A percentile compares a stretch with the other conserved stretches of the same genome.
phyloP scores from a whole-genome alignment of 2,888 invertebrate genomes.

The Chrysina gloriosa region DNA sequence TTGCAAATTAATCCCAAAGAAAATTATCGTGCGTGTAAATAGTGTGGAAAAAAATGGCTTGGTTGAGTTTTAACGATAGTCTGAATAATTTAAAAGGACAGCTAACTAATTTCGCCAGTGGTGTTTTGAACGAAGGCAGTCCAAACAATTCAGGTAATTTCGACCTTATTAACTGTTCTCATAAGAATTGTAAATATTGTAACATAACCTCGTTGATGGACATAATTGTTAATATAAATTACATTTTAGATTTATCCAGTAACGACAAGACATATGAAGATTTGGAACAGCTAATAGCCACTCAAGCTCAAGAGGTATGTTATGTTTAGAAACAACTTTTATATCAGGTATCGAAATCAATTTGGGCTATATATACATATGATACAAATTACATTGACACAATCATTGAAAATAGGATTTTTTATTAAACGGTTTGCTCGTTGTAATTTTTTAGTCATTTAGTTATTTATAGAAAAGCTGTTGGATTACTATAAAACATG shows the following conservation, averaged over 20 bases:
- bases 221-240: slow-evolving; percentile 33
- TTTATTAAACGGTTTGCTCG: background rate
- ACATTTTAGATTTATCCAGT: slow-evolving; percentile 31
- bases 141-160: slow-evolving; percentile 70
- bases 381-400: background rate
- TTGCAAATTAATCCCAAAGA: slow-evolving; percentile 12
- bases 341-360: too few relatives aligned
- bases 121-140: slow-evolving; percentile 83
- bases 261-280: slow-evolving; percentile 29
- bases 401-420: background rate
- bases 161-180: slow-evolving; percentile 39
- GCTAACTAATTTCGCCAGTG: slow-evolving; percentile 87
- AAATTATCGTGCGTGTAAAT: slow-evolving; percentile 28
- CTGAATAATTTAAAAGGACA: slow-evolving; percentile 84
- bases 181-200: slow-evolving; percentile 42
- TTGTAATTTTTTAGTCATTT: background rate
- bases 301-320: slow-evolving; percentile 39
- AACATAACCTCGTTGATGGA: slow-evolving; percentile 47
- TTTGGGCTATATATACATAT: too few relatives aligned
- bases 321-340: background rate
- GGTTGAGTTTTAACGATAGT: slow-evolving; percentile 76
- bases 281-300: slow-evolving; percentile 37
- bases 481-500: background rate
- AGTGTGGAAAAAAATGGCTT: slow-evolving; percentile 69
- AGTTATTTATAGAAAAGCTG: background rate